Evolutionary conservation across 2,113 vertebrate genomes (phyloP), one percentile per base, ranked within the genome.

Genomic region (Canis aureus): DNA sequence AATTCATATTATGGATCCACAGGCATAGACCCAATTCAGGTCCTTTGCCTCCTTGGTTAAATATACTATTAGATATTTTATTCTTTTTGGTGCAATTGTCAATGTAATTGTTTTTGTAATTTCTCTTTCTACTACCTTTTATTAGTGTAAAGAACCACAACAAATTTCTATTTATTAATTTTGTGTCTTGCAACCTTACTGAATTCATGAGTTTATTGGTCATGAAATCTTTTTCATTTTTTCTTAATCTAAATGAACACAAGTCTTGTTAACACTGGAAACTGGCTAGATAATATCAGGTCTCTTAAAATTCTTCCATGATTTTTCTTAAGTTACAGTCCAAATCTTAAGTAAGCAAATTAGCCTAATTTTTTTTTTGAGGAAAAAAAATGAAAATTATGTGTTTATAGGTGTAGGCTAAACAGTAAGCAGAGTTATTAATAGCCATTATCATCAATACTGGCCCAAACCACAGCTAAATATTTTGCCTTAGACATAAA

Each of bases 281-380:
- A 84, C 89, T 79, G 78, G 32, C 19, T 80, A 95, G 53, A 16
- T 59, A 78, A 51, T 53, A 53, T 11, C 74, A 17, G 43, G 84
- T 74, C 2, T 96, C 51, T 85, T 66, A 53, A 22, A 76, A 83
- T 73, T 92, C 59, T 93, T 78, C 49, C 8, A 62, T 88, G 66
- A 74, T 87, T 88, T 95, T 97, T 95, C 49, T 66, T 91, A 85
- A 22, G 20, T 91, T 94, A n/a, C 25, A 93, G 81, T 7, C 13
- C 43, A 38, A 60, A 91, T 73, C 13, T 95, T 88, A 93, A 90
- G 43, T 22, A 92, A 81, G 55, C n/a, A 92, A 95, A 66, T 71
- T 89, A 78, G 23, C 55, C 22, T 73, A n/a, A 13, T 87, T 96
- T 10, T 94, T 94, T 94, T 96, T 86, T 43, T 43, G 6, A 43